Evolutionary conservation across 2,888 invertebrate genomes (phyloP).

Genomic region (Elegia similella): DNA sequence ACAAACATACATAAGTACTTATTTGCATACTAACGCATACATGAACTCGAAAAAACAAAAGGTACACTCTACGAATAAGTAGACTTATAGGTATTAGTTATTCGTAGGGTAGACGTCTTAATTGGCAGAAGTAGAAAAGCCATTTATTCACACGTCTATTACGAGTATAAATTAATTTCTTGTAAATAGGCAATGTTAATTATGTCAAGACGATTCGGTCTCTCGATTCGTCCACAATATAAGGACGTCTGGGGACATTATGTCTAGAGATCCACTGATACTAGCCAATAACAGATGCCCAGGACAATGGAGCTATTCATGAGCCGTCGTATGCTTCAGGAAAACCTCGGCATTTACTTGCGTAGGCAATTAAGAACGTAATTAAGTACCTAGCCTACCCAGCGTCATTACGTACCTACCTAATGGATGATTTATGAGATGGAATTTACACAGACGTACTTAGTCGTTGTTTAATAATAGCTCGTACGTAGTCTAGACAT

Average conservation of each 20-base stretch:
- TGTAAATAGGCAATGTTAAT: not conserved
- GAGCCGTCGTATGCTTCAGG: not conserved
- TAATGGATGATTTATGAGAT: too few species aligned
- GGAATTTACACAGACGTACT: not conserved
- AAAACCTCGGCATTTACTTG: not conserved
- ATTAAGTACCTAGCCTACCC: not conserved
- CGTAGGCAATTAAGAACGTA: not conserved
- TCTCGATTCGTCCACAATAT: not conserved
- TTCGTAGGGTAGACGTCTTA: too few species aligned
- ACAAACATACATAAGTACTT: too few species aligned
- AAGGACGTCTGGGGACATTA: not conserved
- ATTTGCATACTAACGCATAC: too few species aligned
- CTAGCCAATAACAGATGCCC: not conserved
- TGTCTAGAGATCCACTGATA: not conserved
- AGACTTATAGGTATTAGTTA: too few species aligned
- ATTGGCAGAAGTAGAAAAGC: too few species aligned
- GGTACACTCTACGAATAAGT: too few species aligned
- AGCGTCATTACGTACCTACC: too few species aligned
- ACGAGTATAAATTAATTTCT: too few species aligned
- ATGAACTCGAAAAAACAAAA: too few species aligned
- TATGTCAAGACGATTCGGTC: not conserved
- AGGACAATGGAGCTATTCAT: not conserved
- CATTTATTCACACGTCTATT: too few species aligned
- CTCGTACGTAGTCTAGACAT: not conserved
- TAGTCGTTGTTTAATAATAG: not conserved